A percentile compares a stretch with the other conserved stretches of the same genome.
These are phyloP conservation scores for Elymnias hypermnestra DNA, from an alignment of 1,140 invertebrate species.

Conservation along the genomic window DNA sequence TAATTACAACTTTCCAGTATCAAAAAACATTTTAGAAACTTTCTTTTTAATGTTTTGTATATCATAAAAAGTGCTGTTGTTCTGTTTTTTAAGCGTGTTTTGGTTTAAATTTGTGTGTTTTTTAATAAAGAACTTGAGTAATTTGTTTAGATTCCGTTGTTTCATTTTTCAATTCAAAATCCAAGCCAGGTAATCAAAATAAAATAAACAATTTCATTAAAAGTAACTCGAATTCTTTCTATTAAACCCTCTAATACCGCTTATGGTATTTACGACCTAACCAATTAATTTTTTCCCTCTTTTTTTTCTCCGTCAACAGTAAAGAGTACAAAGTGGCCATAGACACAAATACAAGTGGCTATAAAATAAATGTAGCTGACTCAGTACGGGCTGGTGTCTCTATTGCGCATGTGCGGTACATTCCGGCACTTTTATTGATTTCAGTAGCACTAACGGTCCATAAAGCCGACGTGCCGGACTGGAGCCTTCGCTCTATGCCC, in stretches of 20 bases:
- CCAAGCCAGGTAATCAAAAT: too few species aligned
- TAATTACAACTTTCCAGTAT: too few species aligned
- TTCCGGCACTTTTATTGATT: slow-evolving; percentile 81
- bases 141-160: too few species aligned
- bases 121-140: too few species aligned
- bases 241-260: slow-evolving; percentile 30
- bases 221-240: too few species aligned
- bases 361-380: slow-evolving; percentile 74
- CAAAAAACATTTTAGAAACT: too few species aligned
- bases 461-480: slow-evolving; percentile 67
- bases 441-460: slow-evolving; percentile 79
- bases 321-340: slow-evolving; percentile 72
- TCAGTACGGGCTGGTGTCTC: slow-evolving; percentile 52
- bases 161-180: too few species aligned
- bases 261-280: slow-evolving; percentile 36
- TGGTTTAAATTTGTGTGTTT: too few species aligned
- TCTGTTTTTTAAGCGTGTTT: too few species aligned
- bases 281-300: slow-evolving; percentile 59
- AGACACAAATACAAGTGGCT: slow-evolving; percentile 74
- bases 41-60: too few species aligned
- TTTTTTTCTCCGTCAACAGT: slow-evolving; percentile 62
- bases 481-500: slow-evolving; percentile 61
- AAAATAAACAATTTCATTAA: too few species aligned
- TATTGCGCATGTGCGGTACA: slow-evolving; percentile 76
- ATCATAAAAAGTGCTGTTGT: too few species aligned